Conservation (phyloP, 2,888 invertebrate genomes). For the Rhopalosiphum nymphaeae region DNA sequence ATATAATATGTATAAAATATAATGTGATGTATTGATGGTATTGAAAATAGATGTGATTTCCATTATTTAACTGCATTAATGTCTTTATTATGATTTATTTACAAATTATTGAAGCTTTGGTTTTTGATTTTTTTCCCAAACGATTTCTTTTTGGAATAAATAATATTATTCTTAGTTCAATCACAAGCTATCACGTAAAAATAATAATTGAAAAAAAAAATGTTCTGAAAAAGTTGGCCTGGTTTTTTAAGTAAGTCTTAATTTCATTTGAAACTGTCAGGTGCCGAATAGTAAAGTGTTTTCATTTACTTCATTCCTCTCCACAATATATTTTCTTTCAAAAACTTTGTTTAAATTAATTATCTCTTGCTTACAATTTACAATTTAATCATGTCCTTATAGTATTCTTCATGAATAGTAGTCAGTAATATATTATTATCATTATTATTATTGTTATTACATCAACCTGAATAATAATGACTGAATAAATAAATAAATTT, state of each 20-base stretch:
- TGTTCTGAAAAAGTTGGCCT: background rate
- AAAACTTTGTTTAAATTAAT: constrained; percentile 55
- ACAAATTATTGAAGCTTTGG: background rate
- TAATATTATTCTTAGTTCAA: background rate
- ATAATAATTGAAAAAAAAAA: constrained; percentile 8
- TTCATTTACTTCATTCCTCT: background rate
- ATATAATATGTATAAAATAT: background rate
- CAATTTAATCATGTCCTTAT: constrained; percentile 35
- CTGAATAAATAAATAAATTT: constrained; percentile 49
- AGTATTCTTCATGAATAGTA: background rate
- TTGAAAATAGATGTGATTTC: background rate
- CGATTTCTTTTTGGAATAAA: background rate
- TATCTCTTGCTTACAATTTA: background rate
- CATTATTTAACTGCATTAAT: background rate
- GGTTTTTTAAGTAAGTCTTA: background rate
- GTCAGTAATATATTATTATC: constrained; percentile 1
- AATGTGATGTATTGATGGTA: background rate
- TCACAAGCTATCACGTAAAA: background rate
- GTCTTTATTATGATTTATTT: background rate
- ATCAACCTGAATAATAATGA: constrained; percentile 40
- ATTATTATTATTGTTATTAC: constrained; percentile 30
- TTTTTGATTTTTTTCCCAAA: background rate
- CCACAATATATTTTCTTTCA: background rate
- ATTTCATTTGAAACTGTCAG: constrained; percentile 28
- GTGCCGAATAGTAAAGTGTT: constrained; percentile 22